Evolutionary conservation across 2,888 invertebrate species (phyloP), one percentile per base, ranked within the genome.

Genomic region (Embidobia sp.): DNA sequence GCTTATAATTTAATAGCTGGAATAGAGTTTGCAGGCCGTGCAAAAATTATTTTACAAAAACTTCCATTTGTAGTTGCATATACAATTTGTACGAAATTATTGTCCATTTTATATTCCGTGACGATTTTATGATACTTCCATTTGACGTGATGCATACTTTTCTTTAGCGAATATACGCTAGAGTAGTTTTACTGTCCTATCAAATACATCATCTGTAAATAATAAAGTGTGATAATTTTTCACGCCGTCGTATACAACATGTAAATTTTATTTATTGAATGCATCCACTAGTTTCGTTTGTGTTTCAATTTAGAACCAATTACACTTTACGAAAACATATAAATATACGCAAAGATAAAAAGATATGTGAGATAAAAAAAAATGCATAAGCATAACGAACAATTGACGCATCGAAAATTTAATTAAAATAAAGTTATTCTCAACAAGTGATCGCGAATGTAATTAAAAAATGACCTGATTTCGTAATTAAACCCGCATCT

Each of bases 401-500:
- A n/a, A n/a, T n/a, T n/a, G n/a, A n/a, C n/a, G n/a, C n/a, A n/a
- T n/a, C n/a, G n/a, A n/a, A n/a, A n/a, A n/a, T n/a, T n/a, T n/a
- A n/a, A n/a, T n/a, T n/a, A n/a, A n/a, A n/a, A n/a, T n/a, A n/a
- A n/a, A n/a, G n/a, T n/a, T n/a, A n/a, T n/a, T n/a, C n/a, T n/a
- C n/a, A n/a, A n/a, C n/a, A 22, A 22, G 26, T 22, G 26, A 22
- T 22, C 6, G 26, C 26, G 26, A 22, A 6, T n/a, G 7, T 29
- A 29, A 29, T 29, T 35, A 3, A 13, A 35, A 44, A 11, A 22
- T 44, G 22, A 11, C 22, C 22, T 44, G 3, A 6, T 48, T 29
- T 48, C n/a, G 8, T 3, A 48, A 48, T 29, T 3, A 48, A 29
- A 48, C 10, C 15, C 48, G 27, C 48, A 16, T 29, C 29, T 48